Base-by-base conservation (phyloP, 1,140 invertebrate genomes). In the Drosophila pandora region DNA sequence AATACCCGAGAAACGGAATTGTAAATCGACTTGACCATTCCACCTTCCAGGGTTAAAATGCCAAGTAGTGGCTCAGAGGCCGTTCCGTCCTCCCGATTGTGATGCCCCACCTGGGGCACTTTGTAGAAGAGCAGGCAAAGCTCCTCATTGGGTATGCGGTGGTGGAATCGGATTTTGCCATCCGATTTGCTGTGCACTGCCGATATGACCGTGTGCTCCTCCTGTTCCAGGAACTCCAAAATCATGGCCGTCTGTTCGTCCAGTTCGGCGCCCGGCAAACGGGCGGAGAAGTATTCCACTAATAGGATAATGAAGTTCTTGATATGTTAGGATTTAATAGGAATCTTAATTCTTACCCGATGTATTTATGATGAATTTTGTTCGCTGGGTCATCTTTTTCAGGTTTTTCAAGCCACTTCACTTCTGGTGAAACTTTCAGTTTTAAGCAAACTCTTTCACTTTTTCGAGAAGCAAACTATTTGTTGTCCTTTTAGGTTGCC, bases 1-100 rank as follows among this genome's bases (percentile, higher is more conserved):
- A 87, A 92, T 53, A 92, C 87, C 74, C 90, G 87, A 63, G 91
- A 91, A 79, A 92, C 83, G 54, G 91, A 92, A 91, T 92, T 92
- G 71, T 92, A 92, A 87, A 92, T 92, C 71, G 91, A 92, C 87
- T 92, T 92, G 76, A 92, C 90, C 83, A 92, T 63, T 60, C 91
- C 91, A 72, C 91, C 91, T 71, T 92, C 91, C 50, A 92, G 80
- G 69, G 91, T 92, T 73, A 92, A 70, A 70, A 92, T 91, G 72
- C 91, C 91, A 70, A 92, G 65, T 64, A 81, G 71, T 43, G 80
- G 87, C 53, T 87, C 87, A 12, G 52, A 23, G 43, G 47, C 54
- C 32, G 8, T 37, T 1, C 45, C 53, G 6, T 39, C 57, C 13
- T 39, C 61, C 6, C 30, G 50, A 45, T 12, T 47, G 13, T 49